Conservation (phyloP, 2,797 vertebrate genomes). For the Vireo griseus region DNA sequence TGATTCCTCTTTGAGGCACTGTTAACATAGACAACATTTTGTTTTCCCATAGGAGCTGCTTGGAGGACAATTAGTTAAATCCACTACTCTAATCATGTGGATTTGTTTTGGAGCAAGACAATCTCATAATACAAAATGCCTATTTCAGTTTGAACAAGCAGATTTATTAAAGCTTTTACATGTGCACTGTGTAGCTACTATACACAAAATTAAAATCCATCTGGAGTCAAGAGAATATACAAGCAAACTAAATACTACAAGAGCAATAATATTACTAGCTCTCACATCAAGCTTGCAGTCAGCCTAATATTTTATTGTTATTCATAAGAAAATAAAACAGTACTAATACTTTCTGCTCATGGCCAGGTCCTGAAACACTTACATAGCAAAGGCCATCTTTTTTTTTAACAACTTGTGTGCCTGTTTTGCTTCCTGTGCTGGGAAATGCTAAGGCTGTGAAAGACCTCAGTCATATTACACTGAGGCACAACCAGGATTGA, state of each 20-base stretch:
- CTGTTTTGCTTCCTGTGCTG: background rate
- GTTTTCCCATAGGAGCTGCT: slow-evolving; percentile 47
- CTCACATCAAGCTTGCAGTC: slow-evolving; percentile 14
- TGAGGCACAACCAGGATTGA: background rate
- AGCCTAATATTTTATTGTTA: slow-evolving; percentile 47
- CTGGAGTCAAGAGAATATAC: slow-evolving; percentile 57
- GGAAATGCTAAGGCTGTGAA: background rate
- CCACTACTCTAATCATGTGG: slow-evolving; percentile 50
- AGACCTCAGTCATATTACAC: background rate
- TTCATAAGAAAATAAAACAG: slow-evolving; percentile 46
- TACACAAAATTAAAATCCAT: slow-evolving; percentile 59
- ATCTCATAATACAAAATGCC: slow-evolving; percentile 53
- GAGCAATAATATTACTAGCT: slow-evolving; percentile 26
- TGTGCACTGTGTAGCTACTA: slow-evolving; percentile 22
- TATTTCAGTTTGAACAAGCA: slow-evolving; percentile 60
- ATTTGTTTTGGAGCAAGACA: slow-evolving; percentile 60
- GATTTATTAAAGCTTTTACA: slow-evolving; percentile 60
- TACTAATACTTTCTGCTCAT: slow-evolving; percentile 4
- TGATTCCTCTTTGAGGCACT: slow-evolving; percentile 40
- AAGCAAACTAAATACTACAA: slow-evolving; percentile 56
- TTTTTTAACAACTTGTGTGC: background rate
- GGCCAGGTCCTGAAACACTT: background rate
- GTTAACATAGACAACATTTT: slow-evolving; percentile 31
- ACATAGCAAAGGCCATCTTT: background rate
- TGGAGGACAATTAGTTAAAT: slow-evolving; percentile 66